Percentiles rank a stretch among this genome's conserved stretches.
Conservation (phyloP, 2,113 vertebrate species). For the Brachypodius melanocephalos region DNA sequence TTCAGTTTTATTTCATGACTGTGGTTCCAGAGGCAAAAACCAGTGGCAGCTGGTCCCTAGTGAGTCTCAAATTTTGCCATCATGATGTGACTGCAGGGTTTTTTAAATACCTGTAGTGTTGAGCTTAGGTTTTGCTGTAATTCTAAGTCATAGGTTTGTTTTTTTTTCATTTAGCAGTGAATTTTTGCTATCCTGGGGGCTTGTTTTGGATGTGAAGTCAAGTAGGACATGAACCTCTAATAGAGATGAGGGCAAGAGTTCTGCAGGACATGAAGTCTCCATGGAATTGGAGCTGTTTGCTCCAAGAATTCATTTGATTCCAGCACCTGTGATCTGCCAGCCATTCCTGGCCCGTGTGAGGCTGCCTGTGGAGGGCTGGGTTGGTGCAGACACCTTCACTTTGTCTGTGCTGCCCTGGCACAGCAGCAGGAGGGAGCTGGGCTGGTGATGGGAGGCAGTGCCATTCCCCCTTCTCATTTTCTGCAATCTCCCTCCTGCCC, state of each 20-base stretch:
- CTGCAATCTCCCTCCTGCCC: background rate
- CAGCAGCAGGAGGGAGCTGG: background rate
- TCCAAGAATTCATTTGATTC: background rate
- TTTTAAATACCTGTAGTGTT: background rate
- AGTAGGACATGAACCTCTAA: background rate
- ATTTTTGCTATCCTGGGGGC: background rate
- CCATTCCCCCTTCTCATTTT: rapidly evolving
- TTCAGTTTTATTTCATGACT: background rate
- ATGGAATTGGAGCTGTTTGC: background rate
- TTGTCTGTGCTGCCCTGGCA: background rate
- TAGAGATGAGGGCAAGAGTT: background rate
- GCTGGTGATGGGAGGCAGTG: background rate
- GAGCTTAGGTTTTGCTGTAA: background rate
- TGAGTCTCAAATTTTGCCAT: background rate
- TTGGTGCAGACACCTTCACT: rapidly evolving
- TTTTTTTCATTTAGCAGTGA: background rate
- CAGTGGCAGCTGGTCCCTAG: background rate
- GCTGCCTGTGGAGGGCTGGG: background rate
- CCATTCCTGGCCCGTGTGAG: background rate
- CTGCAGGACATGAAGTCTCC: background rate
- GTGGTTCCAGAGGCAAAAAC: background rate
- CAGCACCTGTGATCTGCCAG: background rate
- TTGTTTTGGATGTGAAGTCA: background rate
- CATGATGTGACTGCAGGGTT: background rate
- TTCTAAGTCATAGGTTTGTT: background rate